These are phyloP conservation scores for Lasioglossum zephyrum DNA, from an alignment of 2,888 invertebrate genomes.

Conservation along the genomic window DNA sequence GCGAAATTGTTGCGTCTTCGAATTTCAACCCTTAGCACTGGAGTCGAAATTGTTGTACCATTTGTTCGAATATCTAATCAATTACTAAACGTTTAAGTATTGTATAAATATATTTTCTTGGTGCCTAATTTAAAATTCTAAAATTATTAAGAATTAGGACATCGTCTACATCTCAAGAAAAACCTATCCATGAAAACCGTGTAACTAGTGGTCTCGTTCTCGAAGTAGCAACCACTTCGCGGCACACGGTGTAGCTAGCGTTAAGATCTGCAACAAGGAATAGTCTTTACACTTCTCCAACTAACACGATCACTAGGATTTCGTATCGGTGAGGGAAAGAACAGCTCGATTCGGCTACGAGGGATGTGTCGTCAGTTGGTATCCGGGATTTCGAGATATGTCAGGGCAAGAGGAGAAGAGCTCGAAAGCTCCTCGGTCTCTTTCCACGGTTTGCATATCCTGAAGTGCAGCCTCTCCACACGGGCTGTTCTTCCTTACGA, in stretches of 20 bases:
- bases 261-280: background rate
- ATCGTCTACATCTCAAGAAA: background rate
- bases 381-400: constrained; percentile 3
- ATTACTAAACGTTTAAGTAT: no score
- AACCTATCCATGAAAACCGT: background rate
- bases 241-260: background rate
- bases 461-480: constrained; percentile 28
- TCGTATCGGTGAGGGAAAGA: constrained; percentile 17
- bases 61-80: no score
- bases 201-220: background rate
- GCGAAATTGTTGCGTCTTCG: no score
- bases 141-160: no score
- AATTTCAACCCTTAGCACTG: no score
- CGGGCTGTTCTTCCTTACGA: constrained; percentile 48
- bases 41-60: no score
- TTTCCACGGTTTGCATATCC: constrained; percentile 51
- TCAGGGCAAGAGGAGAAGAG: background rate
- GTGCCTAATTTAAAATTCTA: no score
- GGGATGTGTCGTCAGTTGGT: constrained; percentile 12
- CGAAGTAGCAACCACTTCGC: background rate
- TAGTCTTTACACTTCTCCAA: background rate
- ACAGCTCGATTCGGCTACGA: constrained; percentile 15
- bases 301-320: background rate
- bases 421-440: constrained; percentile 11
- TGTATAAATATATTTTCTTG: no score